These are phyloP conservation scores for Microplitis deprimator DNA, from an alignment of 2,888 invertebrate genomes.

Conservation along the genomic window DNA sequence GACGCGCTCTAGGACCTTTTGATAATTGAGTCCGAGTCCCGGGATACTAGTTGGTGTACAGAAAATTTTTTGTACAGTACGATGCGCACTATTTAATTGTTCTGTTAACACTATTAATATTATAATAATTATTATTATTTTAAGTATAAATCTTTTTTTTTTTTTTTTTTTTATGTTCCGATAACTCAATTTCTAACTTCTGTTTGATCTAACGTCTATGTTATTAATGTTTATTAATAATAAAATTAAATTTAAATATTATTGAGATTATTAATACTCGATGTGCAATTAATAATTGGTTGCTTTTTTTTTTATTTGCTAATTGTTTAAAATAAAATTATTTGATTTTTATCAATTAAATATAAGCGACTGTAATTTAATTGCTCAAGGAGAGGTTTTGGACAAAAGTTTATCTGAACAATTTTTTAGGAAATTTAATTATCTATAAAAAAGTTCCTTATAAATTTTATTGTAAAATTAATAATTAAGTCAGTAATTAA, in stretches of 20 bases:
- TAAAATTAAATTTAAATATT: background rate
- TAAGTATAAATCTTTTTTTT: background rate
- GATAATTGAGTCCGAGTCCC: background rate
- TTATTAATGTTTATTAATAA: background rate
- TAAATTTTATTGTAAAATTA: too few relatives aligned
- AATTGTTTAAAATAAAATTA: background rate
- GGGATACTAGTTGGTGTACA: conserved; percentile 2
- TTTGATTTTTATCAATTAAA: too few relatives aligned
- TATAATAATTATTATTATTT: background rate
- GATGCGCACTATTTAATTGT: conserved; percentile 12
- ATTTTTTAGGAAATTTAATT: background rate
- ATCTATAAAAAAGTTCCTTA: too few relatives aligned
- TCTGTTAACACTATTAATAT: background rate
- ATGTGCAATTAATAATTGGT: background rate
- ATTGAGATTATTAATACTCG: background rate
- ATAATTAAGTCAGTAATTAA: too few relatives aligned
- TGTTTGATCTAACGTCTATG: background rate
- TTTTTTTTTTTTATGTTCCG: background rate
- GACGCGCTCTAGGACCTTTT: conserved; percentile 9
- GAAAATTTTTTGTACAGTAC: conserved; percentile 29
- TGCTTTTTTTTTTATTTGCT: background rate
- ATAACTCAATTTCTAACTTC: background rate
- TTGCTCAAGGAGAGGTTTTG: background rate
- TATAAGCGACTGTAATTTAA: background rate
- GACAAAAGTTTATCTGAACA: background rate